Conservation (phyloP, 35 echinoderm and acorn worm species). For the Ptychodera flava region DNA sequence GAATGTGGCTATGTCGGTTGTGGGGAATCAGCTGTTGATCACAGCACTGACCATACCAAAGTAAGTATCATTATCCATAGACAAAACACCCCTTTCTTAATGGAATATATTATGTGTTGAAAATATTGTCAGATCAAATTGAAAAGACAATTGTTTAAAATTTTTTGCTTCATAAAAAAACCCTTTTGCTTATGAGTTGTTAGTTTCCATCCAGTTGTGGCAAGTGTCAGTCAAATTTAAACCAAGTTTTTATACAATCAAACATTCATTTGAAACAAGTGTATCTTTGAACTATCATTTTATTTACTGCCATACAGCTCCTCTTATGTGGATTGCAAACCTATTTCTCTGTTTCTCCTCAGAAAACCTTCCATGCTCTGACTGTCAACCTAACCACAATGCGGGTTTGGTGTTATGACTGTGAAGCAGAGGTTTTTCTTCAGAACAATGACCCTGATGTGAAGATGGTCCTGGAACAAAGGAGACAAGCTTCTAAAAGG, state of each 20-base stretch:
- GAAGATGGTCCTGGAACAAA: slow-evolving; percentile 12
- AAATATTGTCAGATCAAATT: neutral
- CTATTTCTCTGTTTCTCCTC: no score
- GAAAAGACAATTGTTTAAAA: neutral
- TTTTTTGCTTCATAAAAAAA: neutral
- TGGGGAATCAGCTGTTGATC: slow-evolving; percentile 65
- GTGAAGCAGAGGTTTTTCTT: slow-evolving; percentile 67
- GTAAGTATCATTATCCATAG: slow-evolving; percentile 23
- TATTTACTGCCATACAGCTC: no score
- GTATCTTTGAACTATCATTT: no score
- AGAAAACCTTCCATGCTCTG: slow-evolving; percentile 46
- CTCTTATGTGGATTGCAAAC: no score
- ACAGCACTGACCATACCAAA: slow-evolving; percentile 73
- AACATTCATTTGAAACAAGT: no score
- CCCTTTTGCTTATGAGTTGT: neutral
- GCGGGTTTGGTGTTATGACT: slow-evolving; percentile 78
- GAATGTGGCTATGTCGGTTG: slow-evolving; percentile 79
- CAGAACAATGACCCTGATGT: slow-evolving; percentile 19
- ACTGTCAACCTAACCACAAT: slow-evolving; percentile 61
- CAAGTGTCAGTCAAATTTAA: neutral
- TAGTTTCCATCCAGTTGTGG: neutral
- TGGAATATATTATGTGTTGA: neutral
- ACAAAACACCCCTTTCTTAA: neutral
- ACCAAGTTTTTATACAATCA: neutral
- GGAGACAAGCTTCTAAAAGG: slow-evolving; percentile 4